phyloP scores from a whole-genome alignment of 2,113 vertebrate genomes.

The Pionites leucogaster region DNA sequence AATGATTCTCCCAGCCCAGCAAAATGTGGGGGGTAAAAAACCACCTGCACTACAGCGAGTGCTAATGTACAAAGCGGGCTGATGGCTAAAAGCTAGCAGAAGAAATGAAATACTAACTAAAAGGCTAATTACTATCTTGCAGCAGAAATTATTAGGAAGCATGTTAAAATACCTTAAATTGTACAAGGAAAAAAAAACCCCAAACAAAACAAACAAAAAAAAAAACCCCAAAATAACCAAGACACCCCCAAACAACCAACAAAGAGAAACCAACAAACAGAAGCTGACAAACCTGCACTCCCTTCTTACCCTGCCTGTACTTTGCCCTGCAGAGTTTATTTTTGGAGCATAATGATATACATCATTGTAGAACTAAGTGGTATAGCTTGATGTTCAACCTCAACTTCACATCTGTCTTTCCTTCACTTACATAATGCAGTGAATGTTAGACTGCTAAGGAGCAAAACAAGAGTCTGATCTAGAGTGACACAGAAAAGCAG shows the following conservation, averaged over 20 bases:
- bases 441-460: background rate
- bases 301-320: background rate
- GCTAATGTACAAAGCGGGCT: background rate
- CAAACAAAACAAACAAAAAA: background rate
- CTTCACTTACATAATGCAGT: background rate
- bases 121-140: background rate
- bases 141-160: background rate
- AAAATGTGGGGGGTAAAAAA: background rate
- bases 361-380: background rate
- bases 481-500: background rate
- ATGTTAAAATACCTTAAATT: background rate
- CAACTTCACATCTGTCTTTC: background rate
- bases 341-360: background rate
- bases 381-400: background rate
- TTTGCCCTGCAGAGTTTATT: background rate
- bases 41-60: accelerated
- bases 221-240: background rate
- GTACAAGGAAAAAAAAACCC: too few relatives aligned
- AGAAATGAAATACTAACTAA: background rate
- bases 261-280: background rate
- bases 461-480: background rate
- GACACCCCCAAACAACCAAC: background rate
- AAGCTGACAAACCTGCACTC: background rate
- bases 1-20: background rate
- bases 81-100: background rate